Base-by-base conservation (phyloP, 1,140 invertebrate genomes). In the Metopolophium dirhodum region DNA sequence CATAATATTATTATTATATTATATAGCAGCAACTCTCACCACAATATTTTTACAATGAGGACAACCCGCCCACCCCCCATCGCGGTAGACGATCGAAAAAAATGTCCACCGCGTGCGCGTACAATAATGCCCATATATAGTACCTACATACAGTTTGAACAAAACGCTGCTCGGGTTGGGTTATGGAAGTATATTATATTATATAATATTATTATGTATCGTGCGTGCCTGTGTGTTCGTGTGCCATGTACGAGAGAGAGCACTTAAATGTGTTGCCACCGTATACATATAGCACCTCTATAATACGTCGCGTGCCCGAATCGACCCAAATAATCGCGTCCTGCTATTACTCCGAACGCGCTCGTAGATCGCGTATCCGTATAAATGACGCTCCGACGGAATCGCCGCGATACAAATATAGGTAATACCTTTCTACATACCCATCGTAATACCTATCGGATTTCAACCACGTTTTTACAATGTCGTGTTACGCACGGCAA, bases 291-390 rank as follows among this genome's bases (percentile, higher is more conserved):
- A 51, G 1, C 49, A 20, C 49, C 49, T 18, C 49, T 18, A 51
- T 51, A 18, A 51, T 18, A 51, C 45, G 45, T 87, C 85, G 45
- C 85, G 47, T 87, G 86, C 23, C 86, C 47, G 86, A 7, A 18
- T 47, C 85, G 45, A 47, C 86, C 86, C 45, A 35, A 88, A 49
- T 51, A 1, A 49, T 51, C 0, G 20, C 37, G 49, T 51, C n/a
- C 85, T 22, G 51, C 26, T 22, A 88, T 88, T 88, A 87, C 86
- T 88, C 47, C 47, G 86, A 9, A 88, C 86, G 86, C 47, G 86
- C 47, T 23, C 86, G 85, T 86, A 86, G 45, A n/a, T 86, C 47
- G 35, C 86, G 35, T 51, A 88, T 88, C 86, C 86, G 47, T 51
- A 51, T 35, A 88, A 49, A 51, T 86, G 86, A 88, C 86, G 47